Conservation (phyloP, 2,888 invertebrate species). For the Limnephilus marmoratus region DNA sequence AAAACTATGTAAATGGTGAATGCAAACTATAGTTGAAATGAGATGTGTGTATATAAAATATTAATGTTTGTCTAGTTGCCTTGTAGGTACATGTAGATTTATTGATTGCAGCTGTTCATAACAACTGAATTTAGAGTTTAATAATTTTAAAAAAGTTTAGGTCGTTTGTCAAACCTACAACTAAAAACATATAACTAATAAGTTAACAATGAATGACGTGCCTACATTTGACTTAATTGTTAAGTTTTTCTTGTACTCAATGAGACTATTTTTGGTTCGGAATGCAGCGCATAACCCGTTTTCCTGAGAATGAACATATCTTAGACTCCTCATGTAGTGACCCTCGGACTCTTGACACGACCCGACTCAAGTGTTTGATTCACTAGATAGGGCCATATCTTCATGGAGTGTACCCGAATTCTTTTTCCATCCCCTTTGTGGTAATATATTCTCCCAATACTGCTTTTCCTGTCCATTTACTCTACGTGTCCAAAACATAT, state of each 20-base stretch:
- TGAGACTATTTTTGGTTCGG: not conserved
- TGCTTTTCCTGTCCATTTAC: not conserved
- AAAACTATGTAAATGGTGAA: too few relatives aligned
- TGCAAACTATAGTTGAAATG: too few relatives aligned
- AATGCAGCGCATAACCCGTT: not conserved
- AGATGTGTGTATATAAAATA: too few relatives aligned
- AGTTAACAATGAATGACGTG: too few relatives aligned
- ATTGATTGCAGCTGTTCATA: too few relatives aligned
- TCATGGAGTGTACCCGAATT: not conserved
- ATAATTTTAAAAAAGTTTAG: too few relatives aligned
- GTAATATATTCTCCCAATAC: not conserved
- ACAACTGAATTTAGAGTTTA: too few relatives aligned
- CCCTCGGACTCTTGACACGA: not conserved
- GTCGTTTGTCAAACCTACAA: not conserved
- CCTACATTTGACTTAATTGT: not conserved
- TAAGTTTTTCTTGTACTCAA: not conserved
- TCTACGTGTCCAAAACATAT: not conserved
- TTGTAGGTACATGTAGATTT: too few relatives aligned
- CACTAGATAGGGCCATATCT: not conserved
- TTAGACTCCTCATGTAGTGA: not conserved
- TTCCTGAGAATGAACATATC: not conserved
- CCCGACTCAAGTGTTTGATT: not conserved
- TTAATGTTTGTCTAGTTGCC: too few relatives aligned
- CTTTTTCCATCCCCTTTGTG: not conserved
- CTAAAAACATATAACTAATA: not conserved